Percentiles rank a stretch among this genome's conserved stretches.
These are phyloP conservation scores for Hipparchia semele DNA, from an alignment of 2,888 invertebrate species.

Conservation along the genomic window DNA sequence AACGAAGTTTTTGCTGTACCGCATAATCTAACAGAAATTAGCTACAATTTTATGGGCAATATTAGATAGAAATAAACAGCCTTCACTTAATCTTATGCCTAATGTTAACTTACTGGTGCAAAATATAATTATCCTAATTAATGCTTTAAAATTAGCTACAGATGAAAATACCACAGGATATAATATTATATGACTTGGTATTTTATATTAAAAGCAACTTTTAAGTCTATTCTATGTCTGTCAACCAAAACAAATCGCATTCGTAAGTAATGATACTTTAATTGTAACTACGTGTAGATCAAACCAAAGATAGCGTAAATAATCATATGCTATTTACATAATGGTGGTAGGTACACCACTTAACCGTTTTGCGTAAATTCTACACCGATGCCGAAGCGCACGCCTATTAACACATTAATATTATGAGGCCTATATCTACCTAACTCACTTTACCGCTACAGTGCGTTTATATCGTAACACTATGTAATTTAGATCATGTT, in stretches of 20 bases:
- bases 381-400: slow-evolving; percentile 16
- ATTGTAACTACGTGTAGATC: slow-evolving; percentile 11
- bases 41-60: not conserved
- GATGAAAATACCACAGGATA: no score
- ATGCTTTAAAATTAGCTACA: no score
- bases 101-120: no score
- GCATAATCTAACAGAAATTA: slow-evolving; percentile 9
- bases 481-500: slow-evolving; percentile 3
- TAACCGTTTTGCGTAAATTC: slow-evolving; percentile 24
- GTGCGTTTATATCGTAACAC: slow-evolving; percentile 2
- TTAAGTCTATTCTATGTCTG: no score
- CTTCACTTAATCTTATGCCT: not conserved
- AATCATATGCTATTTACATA: slow-evolving; percentile 25
- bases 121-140: no score
- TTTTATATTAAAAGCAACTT: no score
- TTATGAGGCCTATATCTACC: slow-evolving; percentile 9
- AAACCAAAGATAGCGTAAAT: slow-evolving; percentile 17
- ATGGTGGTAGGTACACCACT: slow-evolving; percentile 20
- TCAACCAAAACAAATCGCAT: not conserved
- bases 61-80: not conserved
- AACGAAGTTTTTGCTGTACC: slow-evolving; percentile 2
- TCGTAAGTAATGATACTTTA: slow-evolving; percentile 4
- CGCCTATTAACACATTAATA: slow-evolving; percentile 27
- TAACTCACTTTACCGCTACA: not conserved
- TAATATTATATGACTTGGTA: no score